Percentiles rank a stretch among this genome's conserved stretches.
Conservation (phyloP, 2,797 vertebrate species). For the Hozukius guyotensis region DNA sequence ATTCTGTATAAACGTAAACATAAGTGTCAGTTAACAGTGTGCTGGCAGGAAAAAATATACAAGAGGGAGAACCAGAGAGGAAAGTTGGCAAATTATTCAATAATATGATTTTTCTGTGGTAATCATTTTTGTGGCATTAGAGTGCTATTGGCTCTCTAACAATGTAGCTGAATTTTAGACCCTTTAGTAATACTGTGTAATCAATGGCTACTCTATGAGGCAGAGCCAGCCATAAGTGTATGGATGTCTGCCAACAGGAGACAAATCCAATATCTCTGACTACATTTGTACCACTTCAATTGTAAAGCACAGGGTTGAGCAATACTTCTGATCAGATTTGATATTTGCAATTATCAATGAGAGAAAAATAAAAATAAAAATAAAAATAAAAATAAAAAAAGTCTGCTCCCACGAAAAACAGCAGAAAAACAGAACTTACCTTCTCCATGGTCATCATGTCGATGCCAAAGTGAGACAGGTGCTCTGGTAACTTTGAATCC, state of each 20-base stretch:
- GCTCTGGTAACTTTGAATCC: conserved; percentile 95
- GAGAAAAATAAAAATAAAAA: neutral
- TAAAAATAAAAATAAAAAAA: neutral
- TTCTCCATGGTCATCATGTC: conserved; percentile 99
- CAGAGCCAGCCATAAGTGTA: conserved; percentile 16
- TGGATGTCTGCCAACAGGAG: conserved; percentile 33
- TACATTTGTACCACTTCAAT: conserved; percentile 15
- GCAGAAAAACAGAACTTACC: conserved; percentile 72
- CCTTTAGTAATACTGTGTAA: conserved; percentile 8
- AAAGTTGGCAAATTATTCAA: neutral
- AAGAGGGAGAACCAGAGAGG: neutral
- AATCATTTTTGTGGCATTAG: neutral
- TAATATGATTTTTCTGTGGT: neutral
- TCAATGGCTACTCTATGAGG: conserved; percentile 29
- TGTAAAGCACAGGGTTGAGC: neutral
- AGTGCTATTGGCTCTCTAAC: neutral
- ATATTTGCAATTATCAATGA: neutral
- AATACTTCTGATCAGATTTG: neutral
- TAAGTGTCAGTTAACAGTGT: neutral
- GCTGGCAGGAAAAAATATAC: neutral
- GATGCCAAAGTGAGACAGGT: conserved; percentile 96
- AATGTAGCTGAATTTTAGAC: conserved; percentile 14
- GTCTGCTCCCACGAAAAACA: neutral
- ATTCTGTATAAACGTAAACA: neutral
- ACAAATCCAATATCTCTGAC: conserved; percentile 23